These are phyloP conservation scores for Drosophila dives DNA, from an alignment of 2,888 invertebrate species.

Conservation along the genomic window DNA sequence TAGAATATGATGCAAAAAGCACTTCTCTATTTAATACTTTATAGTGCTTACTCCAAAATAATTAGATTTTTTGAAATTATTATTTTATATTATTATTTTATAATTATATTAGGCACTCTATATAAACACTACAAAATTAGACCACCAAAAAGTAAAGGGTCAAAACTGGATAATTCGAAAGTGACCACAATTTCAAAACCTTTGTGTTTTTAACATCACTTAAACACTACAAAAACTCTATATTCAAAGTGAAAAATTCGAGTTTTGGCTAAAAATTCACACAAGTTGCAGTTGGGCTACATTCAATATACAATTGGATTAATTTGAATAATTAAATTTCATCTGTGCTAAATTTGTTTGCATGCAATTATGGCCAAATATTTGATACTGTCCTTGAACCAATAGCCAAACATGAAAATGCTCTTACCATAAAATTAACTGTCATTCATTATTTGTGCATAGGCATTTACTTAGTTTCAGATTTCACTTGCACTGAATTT, in stretches of 20 bases:
- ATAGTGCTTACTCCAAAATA: too few relatives aligned
- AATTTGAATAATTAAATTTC: too few relatives aligned
- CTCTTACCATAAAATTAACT: conserved; percentile 26
- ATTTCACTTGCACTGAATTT: conserved; percentile 45
- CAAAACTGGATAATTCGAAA: neutral
- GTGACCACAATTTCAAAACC: neutral
- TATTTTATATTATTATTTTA: too few relatives aligned
- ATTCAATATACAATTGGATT: neutral
- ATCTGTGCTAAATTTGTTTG: neutral
- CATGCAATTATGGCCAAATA: too few relatives aligned
- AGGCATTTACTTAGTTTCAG: conserved; percentile 9
- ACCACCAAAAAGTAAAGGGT: too few relatives aligned
- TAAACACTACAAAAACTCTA: neutral
- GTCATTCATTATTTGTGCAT: conserved; percentile 9
- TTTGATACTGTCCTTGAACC: conserved; percentile 38
- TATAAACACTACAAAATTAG: neutral
- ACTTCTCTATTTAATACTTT: too few relatives aligned
- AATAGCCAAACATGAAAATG: conserved; percentile 42
- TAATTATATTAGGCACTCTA: too few relatives aligned
- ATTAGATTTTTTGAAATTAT: neutral
- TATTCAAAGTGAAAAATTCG: neutral
- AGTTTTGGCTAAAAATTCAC: neutral
- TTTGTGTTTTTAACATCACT: neutral
- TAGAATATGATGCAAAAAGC: neutral
- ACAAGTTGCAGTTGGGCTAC: neutral